Evolutionary conservation across 2,797 vertebrate genomes (phyloP), one percentile per base, ranked within the genome.

Genomic region (Gadopsis bispinosus): DNA sequence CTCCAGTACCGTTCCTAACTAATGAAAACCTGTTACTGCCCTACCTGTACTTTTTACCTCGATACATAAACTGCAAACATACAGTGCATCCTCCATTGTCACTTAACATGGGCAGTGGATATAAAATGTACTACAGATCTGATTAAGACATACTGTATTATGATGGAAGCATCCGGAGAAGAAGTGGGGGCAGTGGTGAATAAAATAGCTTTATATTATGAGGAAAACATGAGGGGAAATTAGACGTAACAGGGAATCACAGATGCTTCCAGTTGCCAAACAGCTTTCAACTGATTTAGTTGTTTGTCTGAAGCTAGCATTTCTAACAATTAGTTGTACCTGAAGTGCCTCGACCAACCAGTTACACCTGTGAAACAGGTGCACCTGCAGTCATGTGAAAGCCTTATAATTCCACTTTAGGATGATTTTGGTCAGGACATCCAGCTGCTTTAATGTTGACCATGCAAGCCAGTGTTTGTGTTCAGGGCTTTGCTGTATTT

Each of bases 291-390:
- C 45, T 43, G 29, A 55, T n/a, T 47, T 29, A 53, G 31, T 56
- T 43, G 61, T 73, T 73, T 70, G 35, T 69, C 63, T 33, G 12
- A 71, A 45, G 19, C 5, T 4, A 50, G 4, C 19, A n/a, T 62
- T 65, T 76, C n/a, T 53, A 69, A 60, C 2, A 1, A 58, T 72
- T 54, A 60, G 29, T 37, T 13, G 3, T 8, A 16, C 20, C 29
- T 8, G 3, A 48, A 56, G 50, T 9, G 12, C 33, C 55, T 53
- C 1, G 9, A 61, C n/a, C 50, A 51, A 75, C 76, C 73, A 72
- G 66, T 65, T 56, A 12, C 16, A 68, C 69, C 65, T 68, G 62
- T 53, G 31, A 26, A 45, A 14, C 73, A 39, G 62, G 56, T 33
- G 22, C 55, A 50, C 41, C 56, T 77, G 45, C 45, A 69, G 71